Evolutionary conservation across 2,888 invertebrate genomes (phyloP).

Genomic region (Brachyptera putata): DNA sequence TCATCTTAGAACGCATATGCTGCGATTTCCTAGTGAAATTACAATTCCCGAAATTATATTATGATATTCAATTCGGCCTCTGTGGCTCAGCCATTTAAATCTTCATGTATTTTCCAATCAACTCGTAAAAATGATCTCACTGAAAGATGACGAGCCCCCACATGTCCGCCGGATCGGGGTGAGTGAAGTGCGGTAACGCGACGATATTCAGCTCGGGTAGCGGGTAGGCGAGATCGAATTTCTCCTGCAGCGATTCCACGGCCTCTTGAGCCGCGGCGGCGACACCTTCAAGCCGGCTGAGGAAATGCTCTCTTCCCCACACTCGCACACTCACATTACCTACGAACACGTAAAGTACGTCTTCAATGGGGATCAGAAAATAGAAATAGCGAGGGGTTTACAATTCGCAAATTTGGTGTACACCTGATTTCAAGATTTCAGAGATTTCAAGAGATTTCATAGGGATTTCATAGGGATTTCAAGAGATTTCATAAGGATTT

Average conservation of each 20-base stretch:
- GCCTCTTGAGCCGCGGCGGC: slow-evolving; percentile 56
- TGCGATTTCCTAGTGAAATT: too few relatives aligned
- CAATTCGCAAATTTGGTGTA: too few relatives aligned
- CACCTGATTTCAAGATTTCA: too few relatives aligned
- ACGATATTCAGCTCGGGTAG: slow-evolving; percentile 66
- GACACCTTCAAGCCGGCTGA: slow-evolving; percentile 48
- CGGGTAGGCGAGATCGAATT: slow-evolving; percentile 63
- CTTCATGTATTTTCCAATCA: too few relatives aligned
- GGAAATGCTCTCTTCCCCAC: slow-evolving; percentile 61
- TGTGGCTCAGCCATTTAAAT: too few relatives aligned
- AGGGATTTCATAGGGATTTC: too few relatives aligned
- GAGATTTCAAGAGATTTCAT: too few relatives aligned
- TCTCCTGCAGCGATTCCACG: slow-evolving; percentile 55
- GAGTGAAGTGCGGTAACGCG: slow-evolving; percentile 66
- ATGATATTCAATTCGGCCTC: too few relatives aligned
- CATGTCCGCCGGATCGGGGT: slow-evolving; percentile 68
- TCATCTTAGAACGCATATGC: too few relatives aligned
- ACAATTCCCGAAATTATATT: too few relatives aligned
- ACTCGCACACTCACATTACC: slow-evolving; percentile 47
- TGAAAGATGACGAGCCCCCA: slow-evolving; percentile 77
- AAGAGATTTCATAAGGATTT: too few relatives aligned
- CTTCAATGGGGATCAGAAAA: not conserved
- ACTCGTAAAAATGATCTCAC: slow-evolving; percentile 53
- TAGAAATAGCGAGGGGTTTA: too few relatives aligned
- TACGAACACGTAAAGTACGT: slow-evolving; percentile 26